Evolutionary conservation across 2,797 vertebrate species (phyloP), one percentile per base, ranked within the genome.

Genomic region (Melanitta fusca): DNA sequence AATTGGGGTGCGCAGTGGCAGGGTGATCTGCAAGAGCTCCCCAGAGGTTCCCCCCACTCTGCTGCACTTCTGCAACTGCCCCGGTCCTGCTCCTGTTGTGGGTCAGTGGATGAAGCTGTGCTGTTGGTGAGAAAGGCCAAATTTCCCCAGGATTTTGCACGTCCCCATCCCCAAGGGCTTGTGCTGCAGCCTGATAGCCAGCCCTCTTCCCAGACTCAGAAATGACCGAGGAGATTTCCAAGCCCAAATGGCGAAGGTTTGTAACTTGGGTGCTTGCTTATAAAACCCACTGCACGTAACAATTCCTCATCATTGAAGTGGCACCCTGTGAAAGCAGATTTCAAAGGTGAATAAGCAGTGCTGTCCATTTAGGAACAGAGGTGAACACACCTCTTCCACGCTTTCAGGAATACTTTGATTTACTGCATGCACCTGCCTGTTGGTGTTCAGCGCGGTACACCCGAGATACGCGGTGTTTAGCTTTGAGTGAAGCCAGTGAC

Each of bases 61-160:
- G 27, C 39, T 49, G 39, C 1, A 0, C 47, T 57, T n/a, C 49
- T 43, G 54, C 70, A 11, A 0, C 39, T 24, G 16, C 11, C 68
- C 24, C 32, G 7, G 17, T 11, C 38, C 28, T 12, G 0, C 21
- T n/a, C 45, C 57, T 87, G 51, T 6, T 13, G 21, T 11, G 20
- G 16, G 11, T 51, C 11, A 0, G 32, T 18, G 56, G 38, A 12
- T n/a, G 20, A 69, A 83, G 32, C 34, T 27, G 0, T 24, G 41
- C 38, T 41, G 57, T 58, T 51, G 6, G 18, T 11, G 19, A 36
- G 38, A 81, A 87, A 20, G 25, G 34, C 14, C 41, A 38, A 0
- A 4, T 65, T 89, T 53, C 20, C n/a, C 20, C 17, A 13, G n/a
- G 62, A 8, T 66, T 82, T 62, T 22, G 3, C 38, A 28, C 17